Evolutionary conservation across 2,888 invertebrate species (phyloP), one percentile per base, ranked within the genome.

Genomic region (Horisme vitalbata): DNA sequence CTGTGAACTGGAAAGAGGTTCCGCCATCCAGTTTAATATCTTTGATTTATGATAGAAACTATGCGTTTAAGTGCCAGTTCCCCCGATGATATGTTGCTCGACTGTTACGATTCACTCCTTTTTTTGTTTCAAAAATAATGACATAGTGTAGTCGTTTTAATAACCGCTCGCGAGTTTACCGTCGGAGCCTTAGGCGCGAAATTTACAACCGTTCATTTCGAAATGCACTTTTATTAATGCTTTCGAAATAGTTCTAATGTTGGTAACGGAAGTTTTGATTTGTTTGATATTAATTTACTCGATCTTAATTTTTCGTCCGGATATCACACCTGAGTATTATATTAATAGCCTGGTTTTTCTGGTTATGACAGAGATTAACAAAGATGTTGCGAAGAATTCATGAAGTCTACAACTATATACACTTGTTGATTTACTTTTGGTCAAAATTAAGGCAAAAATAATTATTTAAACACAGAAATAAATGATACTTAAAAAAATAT

Each of bases 1-100:
- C 75, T 86, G 84, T 83, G 86, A 87, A 86, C 88, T 86, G 77
- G 76, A 86, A 87, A 86, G 88, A 89, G 87, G 87, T 86, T 83
- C 87, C 84, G 80, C 83, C 84, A 80, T 84, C 78, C 80, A 78
- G 83, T 87, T 89, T 89, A 89, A 89, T 89, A 89, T 89, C 78
- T 86, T 87, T 89, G 89, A 89, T 89, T 89, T 89, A 89, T 85
- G 88, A 84, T 83, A 84, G 86, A 85, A 84, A 85, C 85, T 84
- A 83, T 82, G 74, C 77, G 79, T 75, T 79, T 86, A 87, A 86
- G 81, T 83, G 82, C 86, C 83, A 83, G 83, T 79, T 82, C 43
- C 75, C 71, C 66, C 77, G 79, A 83, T 87, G 87, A 88, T 87
- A 86, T 87, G 88, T 85, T 69, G 85, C 80, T 74, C 71, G 78